Base-by-base conservation (phyloP, 2,113 vertebrate genomes). In the Platycercus adscitus region DNA sequence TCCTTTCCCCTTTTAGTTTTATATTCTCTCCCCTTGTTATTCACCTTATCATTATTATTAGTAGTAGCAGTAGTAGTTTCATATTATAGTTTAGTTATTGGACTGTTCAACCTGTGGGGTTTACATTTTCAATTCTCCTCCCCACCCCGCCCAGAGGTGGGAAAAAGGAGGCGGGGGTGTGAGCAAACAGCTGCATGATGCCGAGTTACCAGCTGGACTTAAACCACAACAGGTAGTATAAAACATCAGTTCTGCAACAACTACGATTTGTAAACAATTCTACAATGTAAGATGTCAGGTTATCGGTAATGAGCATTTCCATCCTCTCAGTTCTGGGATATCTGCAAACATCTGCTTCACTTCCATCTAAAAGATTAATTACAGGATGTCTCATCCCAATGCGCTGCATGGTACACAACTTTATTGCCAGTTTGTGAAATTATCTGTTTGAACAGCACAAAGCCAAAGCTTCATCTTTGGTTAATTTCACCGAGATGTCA, bases 401-500 rank as follows among this genome's bases (percentile, higher is more conserved):
- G 56, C 17, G 60, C 89, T 77, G 93, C 89, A 96, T 2, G 55
- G 92, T 94, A 88, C 83, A 91, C 93, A 93, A 81, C 92, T 92
- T 95, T 97, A 97, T 93, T 96, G 96, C 96, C 96, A 68, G 92
- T 95, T 90, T 94, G 56, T 91, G 88, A 83, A 73, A 82, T 86
- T 92, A 88, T 92, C 73, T 94, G 80, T 92, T 91, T 73, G 91
- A 96, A 96, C 96, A 93, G 97, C 98, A 96, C 87, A 97, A 94
- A 97, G 97, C 98, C 97, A 98, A 97, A 97, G 98, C 97, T 97
- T 98, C 91, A 85, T 99, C 99, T 99, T 99, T 99, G 99, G 99
- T 99, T 98, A 98, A 98, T 96, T 93, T 96, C 97, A 97, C 89
- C 65, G 97, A 97, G 97, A 97, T 89, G 97, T 94, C 96, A 89